Evolutionary conservation across 2,888 invertebrate genomes (phyloP), one percentile per base, ranked within the genome.

Genomic region (Lycia hirtaria): DNA sequence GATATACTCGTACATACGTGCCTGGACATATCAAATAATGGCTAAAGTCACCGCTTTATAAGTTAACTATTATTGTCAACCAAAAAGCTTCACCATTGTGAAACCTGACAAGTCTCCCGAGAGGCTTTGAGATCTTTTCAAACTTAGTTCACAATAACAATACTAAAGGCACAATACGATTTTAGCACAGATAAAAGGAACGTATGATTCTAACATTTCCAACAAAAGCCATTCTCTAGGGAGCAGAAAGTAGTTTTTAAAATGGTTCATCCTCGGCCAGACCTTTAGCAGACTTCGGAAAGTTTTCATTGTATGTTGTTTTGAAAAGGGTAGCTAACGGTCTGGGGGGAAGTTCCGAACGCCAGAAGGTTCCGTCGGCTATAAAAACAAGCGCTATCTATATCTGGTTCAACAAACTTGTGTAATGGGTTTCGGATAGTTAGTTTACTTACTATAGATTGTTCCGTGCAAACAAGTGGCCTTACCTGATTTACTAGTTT

Each of bases 61-160:
- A 24, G n/a, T 19, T 15, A 20, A 12, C 19, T 32, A 12, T 20
- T 52, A 55, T 49, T 44, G 15, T 19, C 43, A 15, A 28, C 15
- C 44, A 28, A 35, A 53, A 48, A 54, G 49, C 52, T 50, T 63
- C 30, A n/a, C n/a, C n/a, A 48, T 54, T 58, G 10, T 38, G 38
- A 51, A 53, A 33, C 33, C 45, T 56, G 45, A 47, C 48, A 54
- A 48, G 51, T 51, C 26, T 24, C 51, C 26, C 38, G n/a, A 17
- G 58, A 30, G 51, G 43, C 19, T 33, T n/a, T 40, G 28, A 19
- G 37, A 24, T 47, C 24, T 41, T 33, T 41, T 54, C 26, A 48
- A 22, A 15, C 19, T 24, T 40, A 24, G 12, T 12, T 56, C 12
- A 50, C 49, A 49, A 38, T 35, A 49, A 45, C 10, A 28, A 19